Conservation (phyloP, 2,888 invertebrate genomes). For the Xanthorhoe spadicearia region DNA sequence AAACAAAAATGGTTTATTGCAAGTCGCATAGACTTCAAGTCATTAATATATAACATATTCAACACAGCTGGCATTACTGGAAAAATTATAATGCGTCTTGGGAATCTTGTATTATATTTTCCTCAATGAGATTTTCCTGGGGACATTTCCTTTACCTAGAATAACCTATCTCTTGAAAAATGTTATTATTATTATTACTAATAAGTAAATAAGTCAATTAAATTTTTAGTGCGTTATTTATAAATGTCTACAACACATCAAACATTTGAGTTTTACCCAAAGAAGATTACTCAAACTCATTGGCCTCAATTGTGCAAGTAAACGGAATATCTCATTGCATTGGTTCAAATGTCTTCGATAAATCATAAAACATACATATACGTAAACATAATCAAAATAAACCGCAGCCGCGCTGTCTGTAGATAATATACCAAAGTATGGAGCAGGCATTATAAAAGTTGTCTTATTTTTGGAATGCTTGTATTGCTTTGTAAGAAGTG, state of each 20-base stretch:
- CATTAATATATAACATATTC: conserved; percentile 15
- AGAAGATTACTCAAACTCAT: conserved; percentile 26
- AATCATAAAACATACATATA: conserved; percentile 37
- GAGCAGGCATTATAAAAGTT: conserved; percentile 33
- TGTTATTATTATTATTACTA: neutral
- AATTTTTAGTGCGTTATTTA: neutral
- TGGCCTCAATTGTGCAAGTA: conserved; percentile 31
- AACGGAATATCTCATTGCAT: conserved; percentile 25
- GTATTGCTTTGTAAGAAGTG: conserved; percentile 21
- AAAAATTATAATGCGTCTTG: conserved; percentile 8
- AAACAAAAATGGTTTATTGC: too few species aligned
- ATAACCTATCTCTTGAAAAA: neutral
- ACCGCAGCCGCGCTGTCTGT: conserved; percentile 67
- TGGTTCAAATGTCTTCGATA: conserved; percentile 21
- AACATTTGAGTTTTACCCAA: conserved; percentile 13
- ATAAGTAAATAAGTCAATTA: too few species aligned
- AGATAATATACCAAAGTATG: conserved; percentile 50
- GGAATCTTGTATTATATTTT: conserved; percentile 8
- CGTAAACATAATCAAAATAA: conserved; percentile 54
- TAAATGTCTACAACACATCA: conserved; percentile 7
- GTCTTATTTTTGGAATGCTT: conserved; percentile 35
- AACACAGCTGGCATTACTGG: conserved; percentile 3
- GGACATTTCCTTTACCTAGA: neutral
- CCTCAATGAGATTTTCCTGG: neutral
- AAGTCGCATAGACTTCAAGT: conserved; percentile 4